Conservation (phyloP, 2,888 invertebrate genomes). For the Nomada lathburiana region DNA sequence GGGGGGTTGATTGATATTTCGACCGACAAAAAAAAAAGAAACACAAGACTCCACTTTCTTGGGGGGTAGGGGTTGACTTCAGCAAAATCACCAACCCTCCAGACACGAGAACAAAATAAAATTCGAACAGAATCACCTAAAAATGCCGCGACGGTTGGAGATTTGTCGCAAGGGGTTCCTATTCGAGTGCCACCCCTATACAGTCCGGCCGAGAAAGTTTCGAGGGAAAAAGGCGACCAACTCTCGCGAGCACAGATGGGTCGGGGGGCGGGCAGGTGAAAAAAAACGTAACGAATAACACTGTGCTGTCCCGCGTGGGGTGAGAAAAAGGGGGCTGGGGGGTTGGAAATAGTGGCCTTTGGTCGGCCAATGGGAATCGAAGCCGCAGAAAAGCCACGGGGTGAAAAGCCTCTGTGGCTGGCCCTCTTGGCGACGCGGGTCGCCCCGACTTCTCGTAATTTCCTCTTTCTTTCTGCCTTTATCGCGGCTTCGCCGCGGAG, state of each 20-base stretch:
- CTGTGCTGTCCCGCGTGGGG: neutral
- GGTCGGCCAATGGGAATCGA: slow-evolving; percentile 68
- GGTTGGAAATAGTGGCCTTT: slow-evolving; percentile 46
- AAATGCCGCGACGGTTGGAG: neutral
- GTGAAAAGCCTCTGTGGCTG: slow-evolving; percentile 46
- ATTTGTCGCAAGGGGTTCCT: slow-evolving; percentile 12
- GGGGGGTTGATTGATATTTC: too few species aligned
- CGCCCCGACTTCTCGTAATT: slow-evolving; percentile 24
- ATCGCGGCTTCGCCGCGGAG: slow-evolving; percentile 14
- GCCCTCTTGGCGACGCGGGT: neutral
- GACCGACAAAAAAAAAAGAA: too few species aligned
- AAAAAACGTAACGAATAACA: slow-evolving; percentile 38
- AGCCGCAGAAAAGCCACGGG: slow-evolving; percentile 67
- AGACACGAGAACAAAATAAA: too few species aligned
- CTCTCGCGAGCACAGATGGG: slow-evolving; percentile 41
- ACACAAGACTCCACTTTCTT: too few species aligned
- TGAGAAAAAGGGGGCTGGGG: neutral
- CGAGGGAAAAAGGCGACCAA: slow-evolving; percentile 30
- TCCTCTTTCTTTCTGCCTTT: slow-evolving; percentile 43
- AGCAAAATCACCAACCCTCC: too few species aligned
- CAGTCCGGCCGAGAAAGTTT: slow-evolving; percentile 50
- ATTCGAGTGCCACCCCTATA: neutral
- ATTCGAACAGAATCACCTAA: neutral
- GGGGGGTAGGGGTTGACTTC: too few species aligned
- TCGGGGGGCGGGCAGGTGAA: slow-evolving; percentile 21